A percentile compares a stretch with the other conserved stretches of the same genome.
phyloP scores from a whole-genome alignment of 2,797 vertebrate species.

The Aratinga solstitialis region DNA sequence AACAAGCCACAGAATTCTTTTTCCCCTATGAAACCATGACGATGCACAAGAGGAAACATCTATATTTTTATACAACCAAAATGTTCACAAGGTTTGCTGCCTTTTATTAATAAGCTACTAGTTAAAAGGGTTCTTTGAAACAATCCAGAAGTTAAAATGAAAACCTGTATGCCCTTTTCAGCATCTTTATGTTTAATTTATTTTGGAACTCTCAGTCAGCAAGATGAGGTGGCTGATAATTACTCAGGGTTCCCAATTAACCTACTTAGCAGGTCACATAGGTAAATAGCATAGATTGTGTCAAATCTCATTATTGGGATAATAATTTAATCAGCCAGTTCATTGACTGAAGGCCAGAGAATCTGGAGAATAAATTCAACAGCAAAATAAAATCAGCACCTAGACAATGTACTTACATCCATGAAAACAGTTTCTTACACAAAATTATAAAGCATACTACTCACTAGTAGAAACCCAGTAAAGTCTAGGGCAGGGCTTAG shows the following conservation, averaged over 20 bases:
- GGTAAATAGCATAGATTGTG: constrained; percentile 64
- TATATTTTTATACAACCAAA: neutral
- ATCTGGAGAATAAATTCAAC: constrained; percentile 15
- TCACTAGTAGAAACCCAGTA: neutral
- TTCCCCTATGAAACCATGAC: neutral
- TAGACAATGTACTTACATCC: neutral
- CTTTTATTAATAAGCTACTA: neutral
- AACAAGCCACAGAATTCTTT: neutral
- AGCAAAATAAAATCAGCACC: constrained; percentile 14
- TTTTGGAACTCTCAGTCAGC: constrained; percentile 2
- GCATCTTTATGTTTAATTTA: neutral
- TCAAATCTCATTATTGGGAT: constrained; percentile 60
- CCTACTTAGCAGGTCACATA: constrained; percentile 64
- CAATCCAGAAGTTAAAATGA: neutral
- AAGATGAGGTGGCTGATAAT: constrained; percentile 34
- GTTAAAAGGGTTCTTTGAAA: neutral
- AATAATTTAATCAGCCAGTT: constrained; percentile 63
- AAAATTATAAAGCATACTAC: neutral
- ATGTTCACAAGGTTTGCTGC: neutral
- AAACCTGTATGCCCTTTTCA: neutral
- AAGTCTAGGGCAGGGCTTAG: neutral
- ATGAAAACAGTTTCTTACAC: neutral
- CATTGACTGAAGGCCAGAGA: constrained; percentile 22
- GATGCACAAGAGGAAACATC: neutral
- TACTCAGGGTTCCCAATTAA: constrained; percentile 65